phyloP scores from a whole-genome alignment of 2,797 vertebrate species.

The Glossophaga mutica region DNA sequence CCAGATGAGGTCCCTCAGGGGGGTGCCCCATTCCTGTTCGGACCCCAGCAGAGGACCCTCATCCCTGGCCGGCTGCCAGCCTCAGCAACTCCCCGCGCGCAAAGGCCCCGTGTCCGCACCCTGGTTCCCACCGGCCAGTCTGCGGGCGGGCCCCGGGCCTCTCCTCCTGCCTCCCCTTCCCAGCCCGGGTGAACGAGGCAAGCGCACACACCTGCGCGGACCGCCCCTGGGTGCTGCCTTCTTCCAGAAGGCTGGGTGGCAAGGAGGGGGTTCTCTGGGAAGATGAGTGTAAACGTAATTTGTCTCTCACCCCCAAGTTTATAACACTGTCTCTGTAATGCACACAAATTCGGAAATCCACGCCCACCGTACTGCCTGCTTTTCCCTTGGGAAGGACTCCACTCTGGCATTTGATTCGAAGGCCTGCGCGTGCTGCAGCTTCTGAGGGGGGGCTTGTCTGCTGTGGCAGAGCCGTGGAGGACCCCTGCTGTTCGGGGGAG shows the following conservation, averaged over 20 bases:
- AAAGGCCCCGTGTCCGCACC: background rate
- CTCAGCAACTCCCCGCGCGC: background rate
- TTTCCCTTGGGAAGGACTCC: background rate
- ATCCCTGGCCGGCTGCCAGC: background rate
- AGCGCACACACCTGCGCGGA: too few species aligned
- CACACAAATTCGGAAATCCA: background rate
- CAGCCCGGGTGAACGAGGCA: background rate
- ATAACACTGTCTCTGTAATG: background rate
- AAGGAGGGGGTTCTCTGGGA: background rate
- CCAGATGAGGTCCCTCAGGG: background rate
- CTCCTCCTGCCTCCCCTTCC: background rate
- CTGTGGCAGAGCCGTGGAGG: rapidly evolving
- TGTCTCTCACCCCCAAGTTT: background rate
- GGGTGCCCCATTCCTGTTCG: rapidly evolving
- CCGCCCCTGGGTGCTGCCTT: rapidly evolving
- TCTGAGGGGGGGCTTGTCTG: too few species aligned
- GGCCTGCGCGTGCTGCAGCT: background rate
- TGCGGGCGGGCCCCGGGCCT: background rate
- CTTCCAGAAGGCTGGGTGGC: background rate
- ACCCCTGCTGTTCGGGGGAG: background rate
- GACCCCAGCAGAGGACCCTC: background rate
- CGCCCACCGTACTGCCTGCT: rapidly evolving
- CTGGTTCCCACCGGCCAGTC: background rate
- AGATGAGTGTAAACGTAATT: background rate
- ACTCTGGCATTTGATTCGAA: background rate